phyloP scores from a whole-genome alignment of 2,113 vertebrate species.

The Himantopus leucocephalus region DNA sequence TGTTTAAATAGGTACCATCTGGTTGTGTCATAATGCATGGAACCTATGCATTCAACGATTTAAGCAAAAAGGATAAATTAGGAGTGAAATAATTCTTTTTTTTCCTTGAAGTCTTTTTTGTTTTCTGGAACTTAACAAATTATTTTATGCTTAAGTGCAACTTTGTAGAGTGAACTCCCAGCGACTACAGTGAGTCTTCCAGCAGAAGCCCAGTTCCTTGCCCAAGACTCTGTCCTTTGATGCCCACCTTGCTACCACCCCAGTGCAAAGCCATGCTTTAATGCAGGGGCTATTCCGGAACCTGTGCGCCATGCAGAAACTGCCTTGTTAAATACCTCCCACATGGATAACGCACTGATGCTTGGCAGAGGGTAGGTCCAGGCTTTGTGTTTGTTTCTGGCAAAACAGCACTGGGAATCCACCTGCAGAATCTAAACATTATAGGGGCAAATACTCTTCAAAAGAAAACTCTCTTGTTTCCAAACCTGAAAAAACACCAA shows the following conservation, averaged over 20 bases:
- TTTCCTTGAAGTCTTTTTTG: neutral
- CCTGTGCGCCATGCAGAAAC: neutral
- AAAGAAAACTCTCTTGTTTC: neutral
- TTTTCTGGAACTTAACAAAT: neutral
- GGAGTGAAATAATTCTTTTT: neutral
- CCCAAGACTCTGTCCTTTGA: neutral
- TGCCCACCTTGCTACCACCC: no score
- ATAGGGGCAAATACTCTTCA: neutral
- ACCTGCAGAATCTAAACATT: neutral
- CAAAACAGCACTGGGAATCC: neutral
- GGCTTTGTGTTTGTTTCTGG: neutral
- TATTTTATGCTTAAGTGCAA: neutral
- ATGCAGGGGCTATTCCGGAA: neutral
- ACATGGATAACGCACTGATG: rapidly evolving
- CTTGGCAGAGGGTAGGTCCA: rapidly evolving
- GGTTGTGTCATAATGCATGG: neutral
- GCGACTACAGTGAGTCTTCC: neutral
- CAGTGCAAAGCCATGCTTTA: neutral
- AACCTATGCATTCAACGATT: neutral
- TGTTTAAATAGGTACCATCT: neutral
- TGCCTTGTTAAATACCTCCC: neutral
- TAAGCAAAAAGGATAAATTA: neutral
- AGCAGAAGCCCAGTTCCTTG: neutral
- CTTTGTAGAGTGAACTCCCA: neutral
- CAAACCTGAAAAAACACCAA: neutral